These are phyloP conservation scores for Hirtodrosophila trivittata DNA, from an alignment of 2,888 invertebrate genomes.

Conservation along the genomic window DNA sequence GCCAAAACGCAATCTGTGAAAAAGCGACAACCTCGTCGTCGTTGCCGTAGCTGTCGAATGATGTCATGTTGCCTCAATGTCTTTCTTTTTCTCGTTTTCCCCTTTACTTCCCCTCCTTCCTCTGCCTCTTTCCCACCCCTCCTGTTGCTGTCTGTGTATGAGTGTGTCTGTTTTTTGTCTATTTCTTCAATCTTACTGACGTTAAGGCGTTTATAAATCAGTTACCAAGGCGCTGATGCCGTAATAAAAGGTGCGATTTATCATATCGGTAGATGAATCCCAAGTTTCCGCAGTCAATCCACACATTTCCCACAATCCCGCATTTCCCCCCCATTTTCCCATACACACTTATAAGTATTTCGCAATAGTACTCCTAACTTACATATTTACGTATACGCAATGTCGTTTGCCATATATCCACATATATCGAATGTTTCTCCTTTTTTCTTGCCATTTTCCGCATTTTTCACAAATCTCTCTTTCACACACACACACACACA, in stretches of 20 bases:
- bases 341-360: slow-evolving; percentile 55
- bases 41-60: slow-evolving; percentile 68
- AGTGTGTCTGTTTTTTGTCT: slow-evolving; percentile 33
- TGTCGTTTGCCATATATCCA: slow-evolving; percentile 50
- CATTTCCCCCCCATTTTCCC: slow-evolving; percentile 23
- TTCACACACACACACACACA: slow-evolving; percentile 37
- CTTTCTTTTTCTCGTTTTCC: slow-evolving; percentile 9
- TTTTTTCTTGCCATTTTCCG: slow-evolving; percentile 71
- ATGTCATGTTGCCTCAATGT: slow-evolving; percentile 66
- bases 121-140: not conserved
- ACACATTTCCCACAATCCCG: slow-evolving; percentile 25
- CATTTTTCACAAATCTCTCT: slow-evolving; percentile 78
- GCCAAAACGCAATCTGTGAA: slow-evolving; percentile 45
- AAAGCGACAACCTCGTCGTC: slow-evolving; percentile 56
- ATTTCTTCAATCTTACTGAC: slow-evolving; percentile 30
- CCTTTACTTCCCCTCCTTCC: not conserved
- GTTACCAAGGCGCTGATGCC: slow-evolving; percentile 77
- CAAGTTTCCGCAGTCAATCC: slow-evolving; percentile 27
- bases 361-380: slow-evolving; percentile 46
- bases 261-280: slow-evolving; percentile 63
- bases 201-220: slow-evolving; percentile 64
- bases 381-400: slow-evolving; percentile 33
- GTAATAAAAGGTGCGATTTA: slow-evolving; percentile 80
- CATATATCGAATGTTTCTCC: slow-evolving; percentile 62
- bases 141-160: slow-evolving; percentile 3